A percentile compares a stretch with the other conserved stretches of the same genome.
These are phyloP conservation scores for Odontamblyopus rebecca DNA, from an alignment of 2,797 vertebrate genomes.

Conservation along the genomic window DNA sequence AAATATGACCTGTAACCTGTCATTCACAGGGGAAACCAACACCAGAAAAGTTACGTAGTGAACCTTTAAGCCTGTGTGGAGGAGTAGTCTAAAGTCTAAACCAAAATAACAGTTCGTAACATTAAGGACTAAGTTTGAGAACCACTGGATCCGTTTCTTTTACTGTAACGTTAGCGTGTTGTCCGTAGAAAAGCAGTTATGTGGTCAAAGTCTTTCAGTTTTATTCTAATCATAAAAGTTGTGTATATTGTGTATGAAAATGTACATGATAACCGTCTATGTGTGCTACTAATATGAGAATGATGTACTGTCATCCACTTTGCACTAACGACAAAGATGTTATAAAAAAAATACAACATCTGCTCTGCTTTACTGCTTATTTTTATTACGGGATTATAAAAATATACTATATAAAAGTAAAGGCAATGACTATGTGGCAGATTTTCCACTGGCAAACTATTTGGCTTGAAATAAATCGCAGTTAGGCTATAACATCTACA, in stretches of 20 bases:
- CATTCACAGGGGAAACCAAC: too few species aligned
- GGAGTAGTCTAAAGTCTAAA: not conserved
- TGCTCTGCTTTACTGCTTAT: not conserved
- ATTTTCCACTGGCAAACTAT: not conserved
- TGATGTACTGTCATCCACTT: slow-evolving; percentile 26
- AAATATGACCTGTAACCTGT: too few species aligned
- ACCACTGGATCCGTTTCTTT: not conserved
- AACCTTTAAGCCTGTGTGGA: too few species aligned
- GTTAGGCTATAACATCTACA: not conserved
- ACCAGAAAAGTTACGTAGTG: too few species aligned
- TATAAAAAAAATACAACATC: slow-evolving; percentile 41
- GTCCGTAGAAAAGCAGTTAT: slow-evolving; percentile 11
- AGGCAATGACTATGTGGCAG: not conserved
- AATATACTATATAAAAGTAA: not conserved
- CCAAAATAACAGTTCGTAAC: not conserved
- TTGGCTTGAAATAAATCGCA: not conserved
- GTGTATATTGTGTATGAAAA: slow-evolving; percentile 3
- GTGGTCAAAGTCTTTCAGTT: slow-evolving; percentile 15
- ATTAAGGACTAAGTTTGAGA: not conserved
- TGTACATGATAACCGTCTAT: slow-evolving; percentile 12
- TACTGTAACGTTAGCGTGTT: slow-evolving; percentile 5
- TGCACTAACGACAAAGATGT: slow-evolving; percentile 37
- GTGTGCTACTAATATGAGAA: slow-evolving; percentile 8
- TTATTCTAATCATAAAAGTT: slow-evolving; percentile 30
- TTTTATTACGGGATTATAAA: slow-evolving; percentile 10